Conservation (phyloP, 2,113 vertebrate genomes). For the Hippocampus barbouri region DNA sequence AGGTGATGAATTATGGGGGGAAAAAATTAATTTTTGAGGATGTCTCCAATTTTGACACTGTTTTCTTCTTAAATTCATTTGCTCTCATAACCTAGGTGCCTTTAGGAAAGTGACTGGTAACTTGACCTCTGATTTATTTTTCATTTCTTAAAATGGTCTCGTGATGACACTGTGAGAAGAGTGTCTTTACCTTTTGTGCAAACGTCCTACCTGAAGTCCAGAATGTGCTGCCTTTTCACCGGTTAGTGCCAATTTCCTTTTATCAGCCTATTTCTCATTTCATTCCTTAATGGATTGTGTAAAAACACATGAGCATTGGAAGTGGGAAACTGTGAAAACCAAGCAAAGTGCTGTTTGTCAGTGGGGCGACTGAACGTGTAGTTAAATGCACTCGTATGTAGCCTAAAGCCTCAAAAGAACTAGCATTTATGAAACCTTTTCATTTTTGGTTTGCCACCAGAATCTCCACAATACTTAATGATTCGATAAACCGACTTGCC, state of each 20-base stretch:
- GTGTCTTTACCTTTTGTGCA: conserved; percentile 23
- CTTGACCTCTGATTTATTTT: conserved; percentile 26
- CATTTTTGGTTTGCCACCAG: conserved; percentile 13
- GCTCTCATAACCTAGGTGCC: conserved; percentile 37
- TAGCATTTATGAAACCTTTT: conserved; percentile 32
- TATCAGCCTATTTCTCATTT: conserved; percentile 56
- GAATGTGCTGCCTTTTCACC: conserved; percentile 72
- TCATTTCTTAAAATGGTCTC: conserved; percentile 13
- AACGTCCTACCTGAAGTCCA: conserved; percentile 35
- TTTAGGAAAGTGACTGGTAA: conserved; percentile 34
- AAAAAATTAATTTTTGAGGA: conserved; percentile 39
- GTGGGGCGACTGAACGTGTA: conserved; percentile 23
- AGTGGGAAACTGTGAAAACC: conserved; percentile 62
- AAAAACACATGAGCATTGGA: conserved; percentile 48
- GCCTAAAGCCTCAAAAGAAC: conserved; percentile 45
- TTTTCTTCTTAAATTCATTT: conserved; percentile 1
- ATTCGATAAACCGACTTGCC: conserved; percentile 16
- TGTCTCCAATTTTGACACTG: conserved; percentile 31
- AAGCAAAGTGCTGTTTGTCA: conserved; percentile 66
- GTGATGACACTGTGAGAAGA: conserved; percentile 54
- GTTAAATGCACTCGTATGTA: conserved; percentile 41
- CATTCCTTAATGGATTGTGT: conserved; percentile 55
- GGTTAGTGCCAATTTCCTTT: conserved; percentile 68
- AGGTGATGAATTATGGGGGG: conserved; percentile 36
- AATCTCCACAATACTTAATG: neutral